phyloP scores from a whole-genome alignment of 2,797 vertebrate genomes.

The Sylvia borin region DNA sequence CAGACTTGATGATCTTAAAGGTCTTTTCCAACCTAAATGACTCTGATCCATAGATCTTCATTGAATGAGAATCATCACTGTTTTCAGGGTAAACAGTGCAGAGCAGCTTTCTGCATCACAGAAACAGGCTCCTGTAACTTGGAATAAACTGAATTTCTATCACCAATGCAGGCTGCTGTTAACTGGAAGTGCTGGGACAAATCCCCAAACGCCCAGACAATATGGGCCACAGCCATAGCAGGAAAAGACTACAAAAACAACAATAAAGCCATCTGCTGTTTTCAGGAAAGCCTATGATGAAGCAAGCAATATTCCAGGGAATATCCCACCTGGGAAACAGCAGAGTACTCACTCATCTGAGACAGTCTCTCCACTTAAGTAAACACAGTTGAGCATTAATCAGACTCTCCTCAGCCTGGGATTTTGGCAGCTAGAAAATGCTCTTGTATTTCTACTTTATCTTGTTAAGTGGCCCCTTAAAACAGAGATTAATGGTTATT shows the following conservation, averaged over 20 bases:
- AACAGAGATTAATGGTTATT: conserved; percentile 1
- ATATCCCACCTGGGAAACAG: neutral
- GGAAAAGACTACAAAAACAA: neutral
- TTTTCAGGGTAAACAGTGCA: neutral
- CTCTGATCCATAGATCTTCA: neutral
- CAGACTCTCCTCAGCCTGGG: neutral
- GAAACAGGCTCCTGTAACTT: neutral
- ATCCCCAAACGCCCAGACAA: neutral
- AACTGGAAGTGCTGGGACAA: neutral
- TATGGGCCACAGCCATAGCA: neutral
- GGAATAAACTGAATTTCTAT: neutral
- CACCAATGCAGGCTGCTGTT: neutral
- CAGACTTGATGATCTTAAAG: neutral
- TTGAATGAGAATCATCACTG: neutral
- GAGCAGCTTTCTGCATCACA: neutral
- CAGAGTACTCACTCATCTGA: neutral
- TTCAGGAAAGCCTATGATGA: neutral
- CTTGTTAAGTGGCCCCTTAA: neutral
- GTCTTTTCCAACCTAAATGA: neutral
- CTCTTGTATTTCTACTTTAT: neutral
- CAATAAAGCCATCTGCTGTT: neutral
- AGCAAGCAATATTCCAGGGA: neutral
- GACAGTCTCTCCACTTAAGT: neutral
- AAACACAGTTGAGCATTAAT: neutral
- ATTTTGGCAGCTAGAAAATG: neutral